phyloP scores from a whole-genome alignment of 1,140 invertebrate genomes.

The Hydropsyche tenuis region DNA sequence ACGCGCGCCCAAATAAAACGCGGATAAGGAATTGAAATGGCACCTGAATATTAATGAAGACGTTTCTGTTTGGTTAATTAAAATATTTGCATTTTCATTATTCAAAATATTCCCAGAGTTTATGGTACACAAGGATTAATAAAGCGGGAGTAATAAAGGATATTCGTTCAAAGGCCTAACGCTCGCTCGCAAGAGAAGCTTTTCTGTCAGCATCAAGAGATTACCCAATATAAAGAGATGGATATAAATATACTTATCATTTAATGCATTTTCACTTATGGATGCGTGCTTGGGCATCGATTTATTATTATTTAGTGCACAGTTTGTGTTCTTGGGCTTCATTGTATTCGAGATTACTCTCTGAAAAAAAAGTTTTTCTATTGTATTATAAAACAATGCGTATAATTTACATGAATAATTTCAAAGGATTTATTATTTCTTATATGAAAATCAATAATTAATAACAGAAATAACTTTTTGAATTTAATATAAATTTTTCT shows the following conservation, averaged over 20 bases:
- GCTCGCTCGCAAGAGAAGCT: not conserved
- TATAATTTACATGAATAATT: no score
- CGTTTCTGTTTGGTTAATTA: constrained; percentile 24
- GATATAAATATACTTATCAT: not conserved
- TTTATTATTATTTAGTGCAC: no score
- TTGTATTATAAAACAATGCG: no score
- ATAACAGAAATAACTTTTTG: no score
- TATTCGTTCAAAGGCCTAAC: constrained; percentile 10
- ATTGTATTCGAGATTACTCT: no score
- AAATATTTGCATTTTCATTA: constrained; percentile 28
- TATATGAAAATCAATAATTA: no score
- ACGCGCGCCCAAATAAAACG: not conserved
- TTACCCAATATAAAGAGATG: not conserved
- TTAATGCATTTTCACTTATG: no score
- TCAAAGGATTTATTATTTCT: no score
- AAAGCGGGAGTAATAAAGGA: constrained; percentile 23
- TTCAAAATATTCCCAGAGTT: constrained; percentile 25
- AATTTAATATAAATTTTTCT: no score
- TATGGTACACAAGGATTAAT: constrained; percentile 27
- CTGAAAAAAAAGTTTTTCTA: no score
- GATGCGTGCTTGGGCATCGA: no score
- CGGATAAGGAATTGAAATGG: constrained; percentile 23
- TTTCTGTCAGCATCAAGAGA: constrained; percentile 13
- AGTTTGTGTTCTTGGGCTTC: no score
- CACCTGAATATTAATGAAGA: constrained; percentile 26